Conservation (phyloP, 2,113 vertebrate genomes). For the Vulpes lagopus region DNA sequence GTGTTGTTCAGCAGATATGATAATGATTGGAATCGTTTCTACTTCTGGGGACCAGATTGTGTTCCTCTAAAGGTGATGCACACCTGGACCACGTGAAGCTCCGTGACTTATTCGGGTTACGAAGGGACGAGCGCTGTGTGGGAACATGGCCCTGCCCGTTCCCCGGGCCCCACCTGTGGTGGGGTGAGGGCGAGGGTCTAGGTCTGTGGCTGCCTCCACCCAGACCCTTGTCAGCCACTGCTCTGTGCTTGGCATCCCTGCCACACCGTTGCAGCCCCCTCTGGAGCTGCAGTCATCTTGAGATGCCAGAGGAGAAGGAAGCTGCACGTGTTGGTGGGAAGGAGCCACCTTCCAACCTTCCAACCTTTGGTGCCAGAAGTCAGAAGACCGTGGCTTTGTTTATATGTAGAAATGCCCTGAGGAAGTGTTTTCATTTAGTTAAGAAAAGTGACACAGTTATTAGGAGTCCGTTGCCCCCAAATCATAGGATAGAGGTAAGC, state of each 20-base stretch:
- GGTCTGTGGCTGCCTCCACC: not conserved
- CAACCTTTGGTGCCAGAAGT: not conserved
- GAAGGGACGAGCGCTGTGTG: no score
- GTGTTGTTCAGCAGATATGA: not conserved
- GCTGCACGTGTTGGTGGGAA: constrained; percentile 32
- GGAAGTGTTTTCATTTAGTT: not conserved
- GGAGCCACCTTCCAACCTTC: not conserved
- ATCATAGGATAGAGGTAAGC: not conserved
- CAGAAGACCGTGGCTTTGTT: not conserved
- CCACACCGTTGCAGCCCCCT: not conserved
- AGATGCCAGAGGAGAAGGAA: constrained; percentile 69
- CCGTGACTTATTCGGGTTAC: not conserved
- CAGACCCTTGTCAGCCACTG: not conserved
- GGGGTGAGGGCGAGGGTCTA: no score
- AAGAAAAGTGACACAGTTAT: not conserved
- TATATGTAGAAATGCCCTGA: constrained; percentile 52
- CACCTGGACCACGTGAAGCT: not conserved
- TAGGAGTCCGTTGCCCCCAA: not conserved
- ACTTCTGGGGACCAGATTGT: not conserved
- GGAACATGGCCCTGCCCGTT: not conserved
- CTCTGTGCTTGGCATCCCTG: not conserved
- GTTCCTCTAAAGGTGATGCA: not conserved
- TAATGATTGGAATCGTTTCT: not conserved
- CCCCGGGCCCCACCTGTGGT: rapidly evolving
- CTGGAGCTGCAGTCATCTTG: not conserved